Percentiles rank a stretch among this genome's conserved stretches.
Conservation (phyloP, 2,888 invertebrate genomes). For the Boloria euphrosyne region DNA sequence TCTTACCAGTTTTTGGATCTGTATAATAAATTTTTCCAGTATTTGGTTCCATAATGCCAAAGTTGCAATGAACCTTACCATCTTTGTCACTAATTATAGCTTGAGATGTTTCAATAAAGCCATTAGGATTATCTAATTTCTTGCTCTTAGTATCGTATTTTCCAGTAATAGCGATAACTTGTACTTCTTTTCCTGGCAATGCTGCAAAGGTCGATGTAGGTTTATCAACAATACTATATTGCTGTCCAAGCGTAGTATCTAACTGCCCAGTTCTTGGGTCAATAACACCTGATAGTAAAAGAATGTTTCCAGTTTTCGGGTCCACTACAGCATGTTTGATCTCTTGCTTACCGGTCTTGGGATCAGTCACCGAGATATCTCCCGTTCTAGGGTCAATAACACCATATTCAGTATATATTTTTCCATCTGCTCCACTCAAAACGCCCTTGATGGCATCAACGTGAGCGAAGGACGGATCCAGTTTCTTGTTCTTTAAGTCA, state of each 20-base stretch:
- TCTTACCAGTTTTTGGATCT: conserved; percentile 83
- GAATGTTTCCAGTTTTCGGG: conserved; percentile 79
- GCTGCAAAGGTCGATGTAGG: conserved; percentile 73
- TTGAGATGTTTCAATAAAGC: conserved; percentile 77
- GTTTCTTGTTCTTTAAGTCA: conserved; percentile 78
- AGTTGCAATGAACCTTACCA: conserved; percentile 85
- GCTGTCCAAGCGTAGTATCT: conserved; percentile 81
- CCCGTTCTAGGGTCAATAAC: conserved; percentile 84
- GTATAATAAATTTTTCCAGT: conserved; percentile 82
- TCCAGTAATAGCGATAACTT: conserved; percentile 82
- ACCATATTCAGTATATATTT: conserved; percentile 83
- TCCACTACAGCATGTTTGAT: conserved; percentile 71
- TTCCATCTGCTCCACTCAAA: conserved; percentile 83
- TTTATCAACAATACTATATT: conserved; percentile 84
- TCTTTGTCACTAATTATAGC: conserved; percentile 86
- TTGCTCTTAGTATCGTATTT: conserved; percentile 83
- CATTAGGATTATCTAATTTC: conserved; percentile 81
- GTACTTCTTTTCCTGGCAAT: conserved; percentile 74
- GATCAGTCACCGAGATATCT: conserved; percentile 69
- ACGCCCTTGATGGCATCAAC: conserved; percentile 75
- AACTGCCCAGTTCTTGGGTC: conserved; percentile 83
- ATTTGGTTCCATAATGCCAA: conserved; percentile 84
- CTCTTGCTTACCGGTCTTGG: conserved; percentile 73
- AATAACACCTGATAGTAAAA: conserved; percentile 78
- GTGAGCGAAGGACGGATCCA: conserved; percentile 79